Conservation (phyloP, 2,797 vertebrate species). For the Dryobates pubescens region DNA sequence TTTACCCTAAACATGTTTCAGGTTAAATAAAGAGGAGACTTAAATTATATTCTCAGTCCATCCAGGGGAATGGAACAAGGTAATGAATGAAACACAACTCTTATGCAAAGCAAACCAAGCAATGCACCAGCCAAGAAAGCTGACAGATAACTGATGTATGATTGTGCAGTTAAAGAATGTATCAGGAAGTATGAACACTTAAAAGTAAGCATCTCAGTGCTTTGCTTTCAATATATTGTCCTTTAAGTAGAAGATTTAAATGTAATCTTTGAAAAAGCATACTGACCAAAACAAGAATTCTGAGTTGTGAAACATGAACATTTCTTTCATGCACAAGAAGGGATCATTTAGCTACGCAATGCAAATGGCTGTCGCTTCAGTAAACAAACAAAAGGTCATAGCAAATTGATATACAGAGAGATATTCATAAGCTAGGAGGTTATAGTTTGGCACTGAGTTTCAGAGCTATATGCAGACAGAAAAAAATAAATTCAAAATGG, state of each 20-base stretch:
- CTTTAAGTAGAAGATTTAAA: not conserved
- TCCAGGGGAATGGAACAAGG: not conserved
- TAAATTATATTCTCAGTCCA: not conserved
- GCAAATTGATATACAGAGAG: not conserved
- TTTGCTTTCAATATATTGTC: not conserved
- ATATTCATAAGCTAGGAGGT: not conserved
- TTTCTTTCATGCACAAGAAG: not conserved
- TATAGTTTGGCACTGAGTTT: not conserved
- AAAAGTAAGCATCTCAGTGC: not conserved
- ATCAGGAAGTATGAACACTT: not conserved
- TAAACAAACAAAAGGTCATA: not conserved
- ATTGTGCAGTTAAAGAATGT: not conserved
- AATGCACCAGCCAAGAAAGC: not conserved
- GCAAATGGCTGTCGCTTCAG: not conserved
- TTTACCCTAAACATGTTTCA: not conserved
- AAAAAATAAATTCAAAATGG: not conserved
- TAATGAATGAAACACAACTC: not conserved
- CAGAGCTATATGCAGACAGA: not conserved
- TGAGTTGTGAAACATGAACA: not conserved
- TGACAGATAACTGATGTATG: not conserved
- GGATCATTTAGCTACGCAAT: not conserved
- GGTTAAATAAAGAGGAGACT: not conserved
- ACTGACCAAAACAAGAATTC: not conserved
- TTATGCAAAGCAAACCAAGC: not conserved
- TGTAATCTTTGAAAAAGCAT: not conserved